phyloP scores from a whole-genome alignment of 2,113 vertebrate genomes.

The Malurus alboscapulatus region DNA sequence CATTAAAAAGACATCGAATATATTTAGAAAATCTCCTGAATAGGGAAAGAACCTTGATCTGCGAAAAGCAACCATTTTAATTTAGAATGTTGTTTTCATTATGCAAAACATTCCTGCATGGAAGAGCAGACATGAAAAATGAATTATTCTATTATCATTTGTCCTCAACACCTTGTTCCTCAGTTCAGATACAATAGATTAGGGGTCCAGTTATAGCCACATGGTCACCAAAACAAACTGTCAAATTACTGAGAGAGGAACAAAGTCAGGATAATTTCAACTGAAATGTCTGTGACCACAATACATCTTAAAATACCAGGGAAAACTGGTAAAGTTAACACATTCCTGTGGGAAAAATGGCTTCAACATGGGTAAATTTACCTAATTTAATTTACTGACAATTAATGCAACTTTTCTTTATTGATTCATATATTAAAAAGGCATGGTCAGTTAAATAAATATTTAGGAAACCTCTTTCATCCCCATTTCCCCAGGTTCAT shows the following conservation, averaged over 20 bases:
- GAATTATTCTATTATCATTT: constrained; percentile 41
- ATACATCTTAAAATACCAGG: not conserved
- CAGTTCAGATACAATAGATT: constrained; percentile 22
- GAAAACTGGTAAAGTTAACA: not conserved
- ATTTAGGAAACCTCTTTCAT: not conserved
- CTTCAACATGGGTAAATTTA: not conserved
- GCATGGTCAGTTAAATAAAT: not conserved
- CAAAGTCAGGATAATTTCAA: constrained; percentile 2
- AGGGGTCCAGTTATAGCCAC: not conserved
- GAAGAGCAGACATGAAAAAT: constrained; percentile 11
- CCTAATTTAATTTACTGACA: not conserved
- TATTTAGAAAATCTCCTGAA: not conserved
- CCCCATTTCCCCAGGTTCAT: not conserved
- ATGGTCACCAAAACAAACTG: constrained; percentile 13
- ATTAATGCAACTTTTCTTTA: not conserved
- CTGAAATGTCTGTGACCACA: not conserved
- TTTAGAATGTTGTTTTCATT: not conserved
- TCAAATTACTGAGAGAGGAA: not conserved
- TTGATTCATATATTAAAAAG: not conserved
- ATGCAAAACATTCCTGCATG: constrained; percentile 6
- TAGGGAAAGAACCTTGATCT: not conserved
- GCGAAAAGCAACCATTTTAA: constrained; percentile 7
- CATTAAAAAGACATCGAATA: constrained; percentile 3
- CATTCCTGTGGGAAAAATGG: not conserved
- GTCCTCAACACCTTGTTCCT: constrained; percentile 1